Evolutionary conservation across 2,888 invertebrate species (phyloP).

Genomic region (Dorcus hopei): DNA sequence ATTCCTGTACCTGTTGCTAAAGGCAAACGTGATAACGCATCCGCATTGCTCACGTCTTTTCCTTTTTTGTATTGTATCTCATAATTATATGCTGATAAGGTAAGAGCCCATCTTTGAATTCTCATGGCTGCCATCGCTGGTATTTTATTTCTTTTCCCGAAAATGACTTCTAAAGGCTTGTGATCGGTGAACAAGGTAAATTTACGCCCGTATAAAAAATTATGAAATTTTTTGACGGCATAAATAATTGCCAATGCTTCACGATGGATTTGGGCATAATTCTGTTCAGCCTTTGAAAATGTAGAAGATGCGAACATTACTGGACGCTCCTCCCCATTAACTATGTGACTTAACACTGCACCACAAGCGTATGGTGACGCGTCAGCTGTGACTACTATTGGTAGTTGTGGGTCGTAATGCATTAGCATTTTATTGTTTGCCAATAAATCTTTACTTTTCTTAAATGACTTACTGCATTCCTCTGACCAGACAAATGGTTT

Average conservation of each 20-base stretch:
- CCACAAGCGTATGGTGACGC: conserved; percentile 34
- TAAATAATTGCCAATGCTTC: conserved; percentile 40
- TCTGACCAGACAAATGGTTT: conserved; percentile 14
- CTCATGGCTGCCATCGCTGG: conserved; percentile 15
- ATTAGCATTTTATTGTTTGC: conserved; percentile 19
- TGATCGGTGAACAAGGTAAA: conserved; percentile 13
- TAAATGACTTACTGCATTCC: conserved; percentile 16
- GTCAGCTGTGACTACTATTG: conserved; percentile 31
- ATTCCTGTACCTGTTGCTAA: no score
- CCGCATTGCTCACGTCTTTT: no score
- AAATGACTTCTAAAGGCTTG: conserved; percentile 20
- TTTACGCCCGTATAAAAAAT: conserved; percentile 35
- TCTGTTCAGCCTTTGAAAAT: conserved; percentile 34
- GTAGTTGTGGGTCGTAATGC: conserved; percentile 23
- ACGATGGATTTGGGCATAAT: conserved; percentile 33
- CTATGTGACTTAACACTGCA: conserved; percentile 30
- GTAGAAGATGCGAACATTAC: conserved; percentile 34
- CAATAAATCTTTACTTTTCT: conserved; percentile 20
- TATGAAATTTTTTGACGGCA: conserved; percentile 37
- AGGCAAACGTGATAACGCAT: no score
- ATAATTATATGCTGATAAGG: no score
- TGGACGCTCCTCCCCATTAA: conserved; percentile 29
- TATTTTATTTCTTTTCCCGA: conserved; percentile 17
- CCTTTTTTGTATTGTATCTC: no score
- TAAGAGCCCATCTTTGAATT: neutral